Evolutionary conservation across 2,797 vertebrate genomes (phyloP).

Genomic region (Sebastes hopkinsi): DNA sequence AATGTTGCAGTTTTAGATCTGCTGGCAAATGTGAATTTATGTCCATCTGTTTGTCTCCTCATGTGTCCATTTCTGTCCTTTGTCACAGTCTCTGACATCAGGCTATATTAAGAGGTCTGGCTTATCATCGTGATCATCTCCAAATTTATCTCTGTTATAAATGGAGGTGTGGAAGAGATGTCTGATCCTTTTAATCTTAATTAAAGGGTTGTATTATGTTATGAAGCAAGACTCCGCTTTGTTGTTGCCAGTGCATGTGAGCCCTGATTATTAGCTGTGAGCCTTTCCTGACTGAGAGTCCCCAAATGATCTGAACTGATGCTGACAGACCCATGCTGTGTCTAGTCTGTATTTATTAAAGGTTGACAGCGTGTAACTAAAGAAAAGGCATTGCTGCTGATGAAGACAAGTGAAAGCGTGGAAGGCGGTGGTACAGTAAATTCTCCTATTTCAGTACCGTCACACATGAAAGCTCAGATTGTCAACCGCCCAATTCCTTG

Average conservation of each 20-base stretch:
- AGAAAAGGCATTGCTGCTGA: conserved; percentile 52
- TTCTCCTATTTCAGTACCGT: conserved; percentile 47
- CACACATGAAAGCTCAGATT: conserved; percentile 61
- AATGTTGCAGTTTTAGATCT: neutral
- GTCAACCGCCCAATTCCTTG: conserved; percentile 48
- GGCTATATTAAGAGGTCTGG: neutral
- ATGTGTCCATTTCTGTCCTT: neutral
- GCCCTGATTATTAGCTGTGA: conserved; percentile 14
- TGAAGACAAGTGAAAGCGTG: conserved; percentile 63
- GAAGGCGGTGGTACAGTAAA: conserved; percentile 32
- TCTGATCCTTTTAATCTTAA: conserved; percentile 24
- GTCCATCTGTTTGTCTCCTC: neutral
- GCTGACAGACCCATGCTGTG: conserved; percentile 63
- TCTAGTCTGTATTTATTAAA: conserved; percentile 67
- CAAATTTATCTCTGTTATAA: neutral
- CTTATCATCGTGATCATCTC: conserved; percentile 1
- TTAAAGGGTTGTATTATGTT: conserved; percentile 14
- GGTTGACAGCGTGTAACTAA: conserved; percentile 64
- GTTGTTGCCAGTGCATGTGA: neutral
- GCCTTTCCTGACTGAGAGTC: conserved; percentile 27
- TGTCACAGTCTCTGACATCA: neutral
- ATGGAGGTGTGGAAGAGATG: neutral
- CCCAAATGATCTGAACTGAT: conserved; percentile 52
- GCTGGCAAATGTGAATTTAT: neutral
- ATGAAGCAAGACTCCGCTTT: neutral